phyloP scores from a whole-genome alignment of 2,888 invertebrate species.

The Himalopsyche japonica region DNA sequence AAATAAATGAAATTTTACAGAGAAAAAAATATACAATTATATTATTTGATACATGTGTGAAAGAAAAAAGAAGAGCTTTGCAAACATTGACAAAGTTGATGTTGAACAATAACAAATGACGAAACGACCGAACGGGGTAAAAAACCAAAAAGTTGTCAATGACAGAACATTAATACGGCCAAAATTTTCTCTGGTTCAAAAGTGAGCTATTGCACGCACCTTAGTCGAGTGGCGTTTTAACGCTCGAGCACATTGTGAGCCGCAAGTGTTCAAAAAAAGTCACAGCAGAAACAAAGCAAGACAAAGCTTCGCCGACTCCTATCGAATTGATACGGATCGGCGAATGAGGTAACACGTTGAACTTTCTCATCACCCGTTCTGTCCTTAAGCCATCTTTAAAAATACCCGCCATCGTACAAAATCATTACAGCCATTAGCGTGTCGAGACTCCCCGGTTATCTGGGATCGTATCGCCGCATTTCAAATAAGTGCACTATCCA shows the following conservation, averaged over 20 bases:
- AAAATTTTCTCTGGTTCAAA: not conserved
- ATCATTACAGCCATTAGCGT: not conserved
- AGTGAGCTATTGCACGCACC: too few relatives aligned
- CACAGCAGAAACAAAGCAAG: not conserved
- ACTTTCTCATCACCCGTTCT: not conserved
- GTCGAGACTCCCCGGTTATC: not conserved
- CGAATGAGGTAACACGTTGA: not conserved
- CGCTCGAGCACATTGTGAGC: not conserved
- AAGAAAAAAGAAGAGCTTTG: not conserved
- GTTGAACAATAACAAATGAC: not conserved
- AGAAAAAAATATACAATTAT: constrained; percentile 2
- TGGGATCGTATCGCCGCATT: not conserved
- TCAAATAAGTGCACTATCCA: not conserved
- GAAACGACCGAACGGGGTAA: not conserved
- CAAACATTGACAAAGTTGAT: not conserved
- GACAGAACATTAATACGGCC: not conserved
- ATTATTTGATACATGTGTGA: not conserved
- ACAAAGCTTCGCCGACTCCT: not conserved
- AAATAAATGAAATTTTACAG: constrained; percentile 24
- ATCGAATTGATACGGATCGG: not conserved
- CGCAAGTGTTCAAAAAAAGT: not conserved
- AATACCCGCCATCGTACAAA: not conserved
- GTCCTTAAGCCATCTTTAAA: not conserved
- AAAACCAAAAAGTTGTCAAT: not conserved
- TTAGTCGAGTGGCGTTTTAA: not conserved